Conservation (phyloP, 2,797 vertebrate species). For the Atherinosoma microstoma region DNA sequence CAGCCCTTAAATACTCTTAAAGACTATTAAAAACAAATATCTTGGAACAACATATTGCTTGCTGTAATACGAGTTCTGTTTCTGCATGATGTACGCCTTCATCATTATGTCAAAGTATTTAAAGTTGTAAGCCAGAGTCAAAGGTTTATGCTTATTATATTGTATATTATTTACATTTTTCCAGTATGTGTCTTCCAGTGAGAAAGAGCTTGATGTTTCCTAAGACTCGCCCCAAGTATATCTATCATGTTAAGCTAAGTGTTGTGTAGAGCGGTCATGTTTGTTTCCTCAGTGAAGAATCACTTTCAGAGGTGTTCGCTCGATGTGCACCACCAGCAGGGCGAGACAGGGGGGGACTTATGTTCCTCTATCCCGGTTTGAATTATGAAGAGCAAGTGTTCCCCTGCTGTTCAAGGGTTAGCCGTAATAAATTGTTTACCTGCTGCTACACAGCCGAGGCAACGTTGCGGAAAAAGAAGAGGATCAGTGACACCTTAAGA, state of each 20-base stretch:
- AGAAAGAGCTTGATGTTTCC: constrained; percentile 30
- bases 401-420: constrained; percentile 29
- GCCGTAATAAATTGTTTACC: constrained; percentile 61
- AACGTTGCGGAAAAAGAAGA: constrained; percentile 26
- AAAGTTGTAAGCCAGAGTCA: constrained; percentile 46
- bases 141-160: constrained; percentile 48
- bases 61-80: constrained; percentile 23
- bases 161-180: constrained; percentile 43
- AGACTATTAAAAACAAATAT: constrained; percentile 15
- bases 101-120: constrained; percentile 42
- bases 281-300: constrained; percentile 62
- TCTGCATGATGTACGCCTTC: constrained; percentile 4
- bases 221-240: constrained; percentile 42
- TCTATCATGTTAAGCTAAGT: constrained; percentile 53
- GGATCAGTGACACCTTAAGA: constrained; percentile 48
- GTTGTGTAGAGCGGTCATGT: constrained; percentile 49
- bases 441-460: constrained; percentile 42
- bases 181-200: not conserved
- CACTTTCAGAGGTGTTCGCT: constrained; percentile 64
- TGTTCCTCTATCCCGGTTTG: constrained; percentile 51
- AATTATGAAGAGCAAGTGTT: constrained; percentile 57
- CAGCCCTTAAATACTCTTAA: not conserved
- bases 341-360: constrained; percentile 53
- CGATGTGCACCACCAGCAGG: constrained; percentile 54
- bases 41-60: constrained; percentile 14